Base-by-base conservation (phyloP, 1,140 invertebrate species). In the Eriocheir sinensis region DNA sequence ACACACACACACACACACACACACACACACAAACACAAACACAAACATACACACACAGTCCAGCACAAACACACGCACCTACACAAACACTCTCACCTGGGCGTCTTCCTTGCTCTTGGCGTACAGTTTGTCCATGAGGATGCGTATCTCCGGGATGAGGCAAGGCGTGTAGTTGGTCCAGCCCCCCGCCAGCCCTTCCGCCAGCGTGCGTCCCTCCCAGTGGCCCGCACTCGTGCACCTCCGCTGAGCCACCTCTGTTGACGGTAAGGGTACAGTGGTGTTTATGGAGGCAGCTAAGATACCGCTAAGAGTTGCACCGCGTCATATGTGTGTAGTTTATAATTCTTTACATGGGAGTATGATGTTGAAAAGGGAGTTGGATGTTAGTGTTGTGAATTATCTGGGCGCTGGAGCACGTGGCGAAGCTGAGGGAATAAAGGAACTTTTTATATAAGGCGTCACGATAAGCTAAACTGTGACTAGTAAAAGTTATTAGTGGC, bases 81-180 rank as follows among this genome's bases (percentile, higher is more conserved):
- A 48, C 30, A 30, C 21, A 30, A 9, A 0, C 3, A 80, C 53
- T 32, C 89, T 40, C 72, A 94, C 93, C 93, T 94, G 93, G 0
- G 93, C 93, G 85, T 94, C 93, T 38, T 94, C 93, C 79, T 94
- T 94, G 32, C 89, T 91, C 34, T 94, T 94, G n/a, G 93, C 93
- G 32, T 91, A 94, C 40, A 94, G 93, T 38, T 94, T 94, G 86
- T 94, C 93, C 93, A 94, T 94, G 17, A 94, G 93, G 3, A 91
- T 83, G 2, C 93, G 44, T 17, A 94, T 94, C 93, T 94, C 93
- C 27, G 93, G 93, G 32, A 94, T 94, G 41, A 94, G 93, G 34
- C 93, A 94, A 21, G 93, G 38, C 3, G 93, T 94, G 93, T 94
- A 94, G 89, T 94, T 94, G 72, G 93, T 94, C 93, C 93, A 94